Evolutionary conservation across 2,797 vertebrate species (phyloP).

Genomic region (Danio albolineatus): DNA sequence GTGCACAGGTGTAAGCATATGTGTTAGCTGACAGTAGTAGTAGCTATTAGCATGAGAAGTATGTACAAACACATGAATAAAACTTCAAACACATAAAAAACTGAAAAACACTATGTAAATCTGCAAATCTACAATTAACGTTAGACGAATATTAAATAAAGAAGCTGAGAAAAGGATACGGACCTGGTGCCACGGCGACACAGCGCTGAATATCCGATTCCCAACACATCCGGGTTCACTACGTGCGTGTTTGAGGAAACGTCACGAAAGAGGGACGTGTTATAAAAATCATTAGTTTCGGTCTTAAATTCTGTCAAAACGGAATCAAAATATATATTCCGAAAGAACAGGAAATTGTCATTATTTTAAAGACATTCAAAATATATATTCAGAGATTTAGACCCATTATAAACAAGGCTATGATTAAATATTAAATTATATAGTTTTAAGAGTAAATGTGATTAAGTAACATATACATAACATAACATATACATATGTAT

Average conservation of each 20-base stretch:
- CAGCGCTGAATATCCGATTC: background rate
- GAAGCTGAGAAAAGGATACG: background rate
- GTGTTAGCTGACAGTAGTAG: background rate
- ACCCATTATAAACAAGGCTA: background rate
- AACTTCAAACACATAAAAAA: background rate
- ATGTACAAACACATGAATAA: background rate
- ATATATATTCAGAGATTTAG: background rate
- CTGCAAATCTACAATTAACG: too few species aligned
- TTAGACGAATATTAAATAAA: background rate
- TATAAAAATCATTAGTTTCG: too few species aligned
- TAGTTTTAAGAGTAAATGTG: background rate
- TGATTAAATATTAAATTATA: too few species aligned
- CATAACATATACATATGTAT: background rate
- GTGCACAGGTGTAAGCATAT: too few species aligned
- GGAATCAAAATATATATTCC: background rate
- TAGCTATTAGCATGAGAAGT: background rate
- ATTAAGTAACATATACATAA: background rate
- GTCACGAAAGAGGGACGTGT: background rate
- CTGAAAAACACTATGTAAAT: background rate
- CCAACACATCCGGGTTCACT: background rate
- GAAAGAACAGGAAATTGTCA: background rate
- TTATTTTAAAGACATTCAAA: background rate
- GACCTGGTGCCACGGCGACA: constrained; percentile 37
- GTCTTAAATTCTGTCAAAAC: background rate
- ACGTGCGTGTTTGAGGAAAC: too few species aligned